These are phyloP conservation scores for Escarpia spicata DNA, from an alignment of 2,888 invertebrate genomes.

Conservation along the genomic window DNA sequence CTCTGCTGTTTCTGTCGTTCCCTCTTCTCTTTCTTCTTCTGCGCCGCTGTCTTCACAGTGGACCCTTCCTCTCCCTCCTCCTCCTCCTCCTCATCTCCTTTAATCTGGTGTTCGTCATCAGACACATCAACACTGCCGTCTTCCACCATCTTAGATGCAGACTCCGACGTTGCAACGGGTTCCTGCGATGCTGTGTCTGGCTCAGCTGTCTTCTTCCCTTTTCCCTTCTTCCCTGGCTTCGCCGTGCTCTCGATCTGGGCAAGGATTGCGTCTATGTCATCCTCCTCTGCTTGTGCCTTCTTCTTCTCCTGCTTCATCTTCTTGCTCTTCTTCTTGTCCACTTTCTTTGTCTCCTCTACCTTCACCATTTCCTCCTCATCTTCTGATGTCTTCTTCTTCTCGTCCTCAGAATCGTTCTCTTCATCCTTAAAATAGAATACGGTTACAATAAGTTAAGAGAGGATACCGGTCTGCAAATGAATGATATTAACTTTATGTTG, in stretches of 20 bases:
- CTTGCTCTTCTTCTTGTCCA: conserved; percentile 32
- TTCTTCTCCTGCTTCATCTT: conserved; percentile 21
- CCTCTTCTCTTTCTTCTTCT: conserved; percentile 82
- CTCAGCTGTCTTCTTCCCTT: conserved; percentile 42
- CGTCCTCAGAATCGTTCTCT: conserved; percentile 8
- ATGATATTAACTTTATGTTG: no score
- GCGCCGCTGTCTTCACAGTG: conserved; percentile 45
- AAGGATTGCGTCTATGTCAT: conserved; percentile 61
- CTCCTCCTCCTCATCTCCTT: conserved; percentile 39
- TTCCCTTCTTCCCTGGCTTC: conserved; percentile 43
- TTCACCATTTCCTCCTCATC: conserved; percentile 30
- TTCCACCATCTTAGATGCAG: conserved; percentile 36
- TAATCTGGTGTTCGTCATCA: conserved; percentile 39
- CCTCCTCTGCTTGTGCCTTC: conserved; percentile 48
- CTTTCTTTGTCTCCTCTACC: conserved; percentile 32
- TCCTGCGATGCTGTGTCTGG: conserved; percentile 48
- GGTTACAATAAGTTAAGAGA: neutral
- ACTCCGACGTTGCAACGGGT: conserved; percentile 43
- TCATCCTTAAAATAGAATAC: conserved; percentile 8
- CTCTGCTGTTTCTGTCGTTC: conserved; percentile 89
- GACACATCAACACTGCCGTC: conserved; percentile 72
- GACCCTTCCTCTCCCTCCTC: conserved; percentile 73
- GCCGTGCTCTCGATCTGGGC: conserved; percentile 57
- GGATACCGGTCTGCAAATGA: neutral
- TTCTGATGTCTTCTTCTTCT: conserved; percentile 25